Percentiles rank a stretch among this genome's conserved stretches.
Evolutionary conservation across 2,797 vertebrate genomes (phyloP).

Genomic region (Fistularia commersonii): DNA sequence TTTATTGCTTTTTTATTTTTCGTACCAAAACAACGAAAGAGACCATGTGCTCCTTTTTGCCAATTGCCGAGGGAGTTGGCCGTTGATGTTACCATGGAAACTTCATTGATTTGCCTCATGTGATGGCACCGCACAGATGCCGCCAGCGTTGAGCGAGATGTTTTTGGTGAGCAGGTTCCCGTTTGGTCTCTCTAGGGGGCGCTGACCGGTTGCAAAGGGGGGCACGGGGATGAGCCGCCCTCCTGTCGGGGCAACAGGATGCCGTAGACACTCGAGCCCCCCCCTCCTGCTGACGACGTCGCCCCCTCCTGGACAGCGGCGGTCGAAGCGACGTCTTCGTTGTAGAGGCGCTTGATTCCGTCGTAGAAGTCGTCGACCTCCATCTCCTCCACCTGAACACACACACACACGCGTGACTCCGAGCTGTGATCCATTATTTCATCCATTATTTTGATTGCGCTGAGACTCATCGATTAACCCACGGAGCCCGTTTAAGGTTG

Average conservation of each 20-base stretch:
- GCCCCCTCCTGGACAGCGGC: slow-evolving; percentile 65
- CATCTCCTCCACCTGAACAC: slow-evolving; percentile 88
- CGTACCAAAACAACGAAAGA: too few relatives aligned
- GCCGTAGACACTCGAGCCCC: slow-evolving; percentile 63
- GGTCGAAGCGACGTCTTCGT: slow-evolving; percentile 76
- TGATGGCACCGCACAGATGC: background rate
- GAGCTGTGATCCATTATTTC: too few relatives aligned
- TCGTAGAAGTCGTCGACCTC: slow-evolving; percentile 97
- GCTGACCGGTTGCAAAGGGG: slow-evolving; percentile 86
- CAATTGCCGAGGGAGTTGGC: slow-evolving; percentile 2
- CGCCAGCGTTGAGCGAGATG: slow-evolving; percentile 1
- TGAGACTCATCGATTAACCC: too few relatives aligned
- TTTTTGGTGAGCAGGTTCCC: slow-evolving; percentile 22
- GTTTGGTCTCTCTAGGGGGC: slow-evolving; percentile 77
- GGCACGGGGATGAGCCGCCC: slow-evolving; percentile 83
- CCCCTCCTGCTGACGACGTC: slow-evolving; percentile 47
- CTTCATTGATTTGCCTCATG: too few relatives aligned
- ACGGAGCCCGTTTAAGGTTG: too few relatives aligned
- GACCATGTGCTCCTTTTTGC: too few relatives aligned
- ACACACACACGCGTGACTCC: background rate
- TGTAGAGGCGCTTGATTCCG: slow-evolving; percentile 94
- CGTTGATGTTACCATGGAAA: background rate
- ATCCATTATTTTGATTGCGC: too few relatives aligned
- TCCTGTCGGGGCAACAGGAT: slow-evolving; percentile 74
- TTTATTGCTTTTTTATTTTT: background rate